Evolutionary conservation across 2,888 invertebrate genomes (phyloP).

Genomic region (Oasisia sp.): DNA sequence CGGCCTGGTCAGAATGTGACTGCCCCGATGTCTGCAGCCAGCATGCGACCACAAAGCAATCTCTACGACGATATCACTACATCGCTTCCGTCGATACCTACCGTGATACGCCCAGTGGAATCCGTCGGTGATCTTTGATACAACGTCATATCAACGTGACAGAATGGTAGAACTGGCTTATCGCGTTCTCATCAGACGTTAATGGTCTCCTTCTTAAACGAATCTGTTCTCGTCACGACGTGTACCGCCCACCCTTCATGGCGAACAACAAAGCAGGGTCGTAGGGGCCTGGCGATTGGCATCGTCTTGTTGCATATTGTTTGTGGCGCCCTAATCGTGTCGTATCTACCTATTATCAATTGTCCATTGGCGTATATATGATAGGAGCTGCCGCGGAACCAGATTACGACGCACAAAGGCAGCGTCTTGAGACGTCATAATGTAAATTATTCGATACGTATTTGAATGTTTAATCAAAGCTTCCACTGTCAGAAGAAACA

Average conservation of each 20-base stretch:
- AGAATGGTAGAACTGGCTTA: background rate
- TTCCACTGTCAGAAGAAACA: background rate
- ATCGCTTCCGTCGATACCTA: background rate
- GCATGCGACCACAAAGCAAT: background rate
- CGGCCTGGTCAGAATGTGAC: background rate
- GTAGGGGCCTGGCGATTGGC: background rate
- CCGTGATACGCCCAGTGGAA: background rate
- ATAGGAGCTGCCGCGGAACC: background rate
- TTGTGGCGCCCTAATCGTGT: background rate
- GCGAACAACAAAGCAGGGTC: background rate
- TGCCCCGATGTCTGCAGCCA: background rate
- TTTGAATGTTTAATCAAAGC: constrained; percentile 6
- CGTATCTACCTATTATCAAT: background rate
- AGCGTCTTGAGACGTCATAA: background rate
- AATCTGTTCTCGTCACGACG: background rate
- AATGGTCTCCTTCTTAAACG: background rate
- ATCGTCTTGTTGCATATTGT: background rate
- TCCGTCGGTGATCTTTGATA: background rate
- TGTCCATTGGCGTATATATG: background rate
- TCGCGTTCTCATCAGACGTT: background rate
- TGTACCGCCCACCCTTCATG: background rate
- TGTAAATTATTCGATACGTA: background rate
- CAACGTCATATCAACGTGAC: background rate
- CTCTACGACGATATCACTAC: background rate
- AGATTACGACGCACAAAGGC: background rate